Evolutionary conservation across 2,888 invertebrate species (phyloP).

Genomic region (Uropetala carovei): DNA sequence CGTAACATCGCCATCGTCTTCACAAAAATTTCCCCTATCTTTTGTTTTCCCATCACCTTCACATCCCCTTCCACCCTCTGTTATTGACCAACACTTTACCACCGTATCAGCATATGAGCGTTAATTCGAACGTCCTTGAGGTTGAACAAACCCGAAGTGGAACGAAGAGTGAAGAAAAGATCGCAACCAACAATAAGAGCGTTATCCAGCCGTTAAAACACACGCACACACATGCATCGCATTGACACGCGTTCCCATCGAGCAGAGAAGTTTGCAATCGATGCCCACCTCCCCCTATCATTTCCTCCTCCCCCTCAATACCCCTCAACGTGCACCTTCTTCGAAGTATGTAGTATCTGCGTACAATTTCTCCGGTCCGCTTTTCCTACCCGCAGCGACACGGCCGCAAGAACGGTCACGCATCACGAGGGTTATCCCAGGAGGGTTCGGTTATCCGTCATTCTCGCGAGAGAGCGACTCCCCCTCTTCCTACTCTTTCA

Average conservation of each 20-base stretch:
- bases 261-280: background rate
- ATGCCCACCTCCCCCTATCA: background rate
- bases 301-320: background rate
- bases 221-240: no score
- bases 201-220: background rate
- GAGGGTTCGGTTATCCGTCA: background rate
- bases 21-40: no score
- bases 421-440: background rate
- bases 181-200: background rate
- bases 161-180: background rate
- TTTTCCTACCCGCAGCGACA: background rate
- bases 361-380: background rate
- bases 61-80: background rate
- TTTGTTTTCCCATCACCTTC: background rate
- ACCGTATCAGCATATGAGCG: background rate
- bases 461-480: background rate
- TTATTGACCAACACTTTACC: background rate
- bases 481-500: background rate
- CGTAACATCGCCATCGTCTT: no score
- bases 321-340: background rate
- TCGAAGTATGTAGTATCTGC: background rate
- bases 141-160: background rate
- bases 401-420: background rate
- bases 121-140: slow-evolving; percentile 1
- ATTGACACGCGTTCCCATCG: background rate